phyloP scores from a whole-genome alignment of 2,113 vertebrate genomes.

The Istiophorus platypterus region DNA sequence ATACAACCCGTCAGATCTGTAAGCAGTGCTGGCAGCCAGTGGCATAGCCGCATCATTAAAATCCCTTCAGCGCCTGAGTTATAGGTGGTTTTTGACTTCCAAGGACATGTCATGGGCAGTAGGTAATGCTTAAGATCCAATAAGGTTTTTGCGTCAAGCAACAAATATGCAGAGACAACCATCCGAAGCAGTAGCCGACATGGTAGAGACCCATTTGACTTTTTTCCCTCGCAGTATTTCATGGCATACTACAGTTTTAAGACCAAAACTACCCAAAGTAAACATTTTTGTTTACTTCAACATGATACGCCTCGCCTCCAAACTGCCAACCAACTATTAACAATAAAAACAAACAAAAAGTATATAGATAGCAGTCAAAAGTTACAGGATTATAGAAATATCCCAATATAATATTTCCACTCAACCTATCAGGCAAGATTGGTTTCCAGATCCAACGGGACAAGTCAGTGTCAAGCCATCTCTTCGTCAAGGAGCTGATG shows the following conservation, averaged over 20 bases:
- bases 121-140: constrained; percentile 72
- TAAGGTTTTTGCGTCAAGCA: constrained; percentile 67
- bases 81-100: constrained; percentile 80
- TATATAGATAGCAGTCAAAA: background rate
- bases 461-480: constrained; percentile 57
- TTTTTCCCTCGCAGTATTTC: constrained; percentile 38
- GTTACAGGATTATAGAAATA: constrained; percentile 9
- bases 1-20: constrained; percentile 58
- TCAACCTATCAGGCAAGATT: constrained; percentile 34
- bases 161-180: constrained; percentile 76
- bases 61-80: constrained; percentile 76
- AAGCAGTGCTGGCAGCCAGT: constrained; percentile 67
- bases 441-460: constrained; percentile 25
- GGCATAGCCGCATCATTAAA: constrained; percentile 74
- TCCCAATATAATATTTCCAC: constrained; percentile 14
- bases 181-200: constrained; percentile 52
- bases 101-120: constrained; percentile 73
- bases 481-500: constrained; percentile 59
- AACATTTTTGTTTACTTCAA: constrained; percentile 20
- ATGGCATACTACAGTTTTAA: constrained; percentile 38
- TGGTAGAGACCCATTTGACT: constrained; percentile 36
- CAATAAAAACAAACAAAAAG: constrained; percentile 12
- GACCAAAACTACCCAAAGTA: constrained; percentile 19
- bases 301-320: background rate
- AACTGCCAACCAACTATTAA: constrained; percentile 8